Evolutionary conservation across 2,888 invertebrate genomes (phyloP).

Genomic region (Therioaphis trifolii): DNA sequence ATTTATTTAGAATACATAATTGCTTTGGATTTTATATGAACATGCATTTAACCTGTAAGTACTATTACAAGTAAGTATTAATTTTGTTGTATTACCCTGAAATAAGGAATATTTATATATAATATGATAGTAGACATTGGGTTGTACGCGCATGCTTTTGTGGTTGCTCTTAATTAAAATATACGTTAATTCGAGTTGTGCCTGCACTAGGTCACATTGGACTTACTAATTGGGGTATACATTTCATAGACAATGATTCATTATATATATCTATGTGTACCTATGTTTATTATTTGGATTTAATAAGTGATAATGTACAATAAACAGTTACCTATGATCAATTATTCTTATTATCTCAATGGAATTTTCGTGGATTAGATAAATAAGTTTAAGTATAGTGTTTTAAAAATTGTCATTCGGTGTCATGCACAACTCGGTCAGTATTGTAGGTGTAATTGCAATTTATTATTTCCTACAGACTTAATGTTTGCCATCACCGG

Average conservation of each 20-base stretch:
- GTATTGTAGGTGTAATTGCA: constrained; percentile 50
- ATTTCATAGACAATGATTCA: background rate
- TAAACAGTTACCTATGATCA: background rate
- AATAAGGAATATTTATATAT: constrained; percentile 13
- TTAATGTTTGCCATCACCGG: constrained; percentile 64
- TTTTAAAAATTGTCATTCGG: background rate
- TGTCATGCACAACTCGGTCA: constrained; percentile 49
- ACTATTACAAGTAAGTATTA: constrained; percentile 54
- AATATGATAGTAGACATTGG: constrained; percentile 25
- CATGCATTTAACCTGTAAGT: constrained; percentile 54
- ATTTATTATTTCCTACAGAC: constrained; percentile 62
- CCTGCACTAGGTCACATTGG: constrained; percentile 38
- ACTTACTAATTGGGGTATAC: constrained; percentile 33
- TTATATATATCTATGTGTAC: constrained; percentile 4
- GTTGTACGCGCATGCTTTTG: constrained; percentile 61
- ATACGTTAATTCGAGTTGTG: constrained; percentile 46
- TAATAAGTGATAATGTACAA: background rate
- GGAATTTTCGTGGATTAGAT: background rate
- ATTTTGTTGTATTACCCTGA: constrained; percentile 35
- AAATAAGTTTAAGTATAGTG: background rate
- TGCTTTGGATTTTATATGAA: constrained; percentile 60
- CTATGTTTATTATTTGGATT: background rate
- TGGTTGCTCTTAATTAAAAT: constrained; percentile 56
- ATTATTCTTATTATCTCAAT: background rate
- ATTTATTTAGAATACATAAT: constrained; percentile 43